A percentile compares a stretch with the other conserved stretches of the same genome.
Conservation (phyloP, 2,797 vertebrate species). For the Paedocypris micromegethes region DNA sequence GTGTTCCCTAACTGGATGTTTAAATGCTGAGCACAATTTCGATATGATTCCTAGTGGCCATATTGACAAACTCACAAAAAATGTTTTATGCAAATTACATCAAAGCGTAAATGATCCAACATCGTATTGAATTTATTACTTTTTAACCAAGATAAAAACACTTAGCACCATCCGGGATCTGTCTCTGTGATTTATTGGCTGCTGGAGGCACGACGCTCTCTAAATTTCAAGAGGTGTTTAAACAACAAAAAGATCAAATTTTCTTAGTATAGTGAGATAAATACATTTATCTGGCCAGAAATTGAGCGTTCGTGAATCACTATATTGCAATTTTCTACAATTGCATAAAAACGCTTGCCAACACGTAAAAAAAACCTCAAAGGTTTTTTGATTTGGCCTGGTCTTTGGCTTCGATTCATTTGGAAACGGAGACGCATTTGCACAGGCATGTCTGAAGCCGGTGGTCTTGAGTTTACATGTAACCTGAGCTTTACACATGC, state of each 20-base stretch:
- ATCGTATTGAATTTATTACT: background rate
- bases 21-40: no score
- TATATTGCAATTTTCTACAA: no score
- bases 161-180: background rate
- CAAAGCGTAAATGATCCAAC: no score
- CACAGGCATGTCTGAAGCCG: constrained; percentile 3
- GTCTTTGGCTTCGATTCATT: constrained; percentile 18
- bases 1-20: no score
- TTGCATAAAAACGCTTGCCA: no score
- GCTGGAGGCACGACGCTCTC: background rate
- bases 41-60: no score
- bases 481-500: constrained; percentile 27
- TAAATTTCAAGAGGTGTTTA: constrained; percentile 2
- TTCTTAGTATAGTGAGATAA: background rate
- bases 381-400: no score
- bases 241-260: constrained; percentile 4
- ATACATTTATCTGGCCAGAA: background rate
- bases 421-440: constrained; percentile 17
- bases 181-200: constrained; percentile 2
- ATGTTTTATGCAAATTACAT: no score
- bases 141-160: background rate
- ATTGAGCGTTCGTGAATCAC: no score
- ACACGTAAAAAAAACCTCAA: no score
- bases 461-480: constrained; percentile 26
- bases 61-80: no score